Evolutionary conservation across 2,888 invertebrate species (phyloP).

Genomic region (Acleris emargana): DNA sequence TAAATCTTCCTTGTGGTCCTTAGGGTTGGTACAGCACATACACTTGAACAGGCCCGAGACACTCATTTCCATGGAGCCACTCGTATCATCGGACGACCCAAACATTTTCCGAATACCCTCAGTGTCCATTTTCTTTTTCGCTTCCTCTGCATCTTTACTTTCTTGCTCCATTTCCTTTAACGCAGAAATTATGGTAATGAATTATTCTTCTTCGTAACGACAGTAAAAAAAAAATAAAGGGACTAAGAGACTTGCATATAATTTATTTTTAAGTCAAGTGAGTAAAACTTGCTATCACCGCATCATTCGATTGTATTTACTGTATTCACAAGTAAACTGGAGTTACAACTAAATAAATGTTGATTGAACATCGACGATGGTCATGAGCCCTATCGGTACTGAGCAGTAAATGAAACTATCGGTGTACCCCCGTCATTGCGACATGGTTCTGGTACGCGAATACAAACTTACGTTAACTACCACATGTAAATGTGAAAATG

Average conservation of each 20-base stretch:
- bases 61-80: slow-evolving; percentile 93
- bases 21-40: slow-evolving; percentile 94
- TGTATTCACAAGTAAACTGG: neutral
- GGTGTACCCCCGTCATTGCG: too few species aligned
- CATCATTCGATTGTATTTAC: too few species aligned
- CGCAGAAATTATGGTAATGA: neutral
- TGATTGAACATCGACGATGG: neutral
- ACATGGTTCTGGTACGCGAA: too few species aligned
- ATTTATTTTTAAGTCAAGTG: too few species aligned
- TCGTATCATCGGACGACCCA: slow-evolving; percentile 88
- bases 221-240: too few species aligned
- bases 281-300: too few species aligned
- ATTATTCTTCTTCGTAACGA: neutral
- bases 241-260: too few species aligned
- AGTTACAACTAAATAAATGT: neutral
- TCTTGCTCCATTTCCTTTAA: slow-evolving; percentile 92
- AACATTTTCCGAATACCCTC: slow-evolving; percentile 91
- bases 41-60: slow-evolving; percentile 93
- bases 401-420: too few species aligned
- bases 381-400: too few species aligned
- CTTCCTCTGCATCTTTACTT: slow-evolving; percentile 90
- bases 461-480: too few species aligned
- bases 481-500: too few species aligned
- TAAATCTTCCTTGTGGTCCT: slow-evolving; percentile 92
- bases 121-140: slow-evolving; percentile 90